These are phyloP conservation scores for Tanypteryx hageni DNA, from an alignment of 2,888 invertebrate genomes.

Conservation along the genomic window DNA sequence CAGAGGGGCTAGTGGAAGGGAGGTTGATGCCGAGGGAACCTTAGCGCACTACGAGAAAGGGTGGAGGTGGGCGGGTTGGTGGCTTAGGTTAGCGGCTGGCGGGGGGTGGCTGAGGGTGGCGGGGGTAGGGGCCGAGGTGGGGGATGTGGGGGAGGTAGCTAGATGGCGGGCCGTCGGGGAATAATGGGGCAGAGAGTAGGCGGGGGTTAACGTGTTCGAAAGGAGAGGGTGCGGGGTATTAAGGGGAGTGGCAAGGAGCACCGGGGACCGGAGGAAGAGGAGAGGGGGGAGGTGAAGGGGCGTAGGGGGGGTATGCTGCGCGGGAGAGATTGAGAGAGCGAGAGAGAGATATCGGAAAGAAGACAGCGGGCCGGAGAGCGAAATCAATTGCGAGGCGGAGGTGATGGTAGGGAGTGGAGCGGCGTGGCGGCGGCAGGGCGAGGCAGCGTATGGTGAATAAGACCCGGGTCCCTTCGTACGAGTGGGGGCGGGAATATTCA, in stretches of 20 bases:
- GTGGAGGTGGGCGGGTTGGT: no score
- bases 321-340: not conserved
- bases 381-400: conserved; percentile 65
- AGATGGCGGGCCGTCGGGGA: no score
- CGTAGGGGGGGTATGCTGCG: not conserved
- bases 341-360: not conserved
- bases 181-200: no score
- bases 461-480: not conserved
- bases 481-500: conserved; percentile 38
- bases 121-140: no score
- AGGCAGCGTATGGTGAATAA: not conserved
- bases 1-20: no score
- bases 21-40: no score
- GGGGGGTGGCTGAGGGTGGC: no score
- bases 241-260: not conserved
- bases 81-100: no score
- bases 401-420: not conserved
- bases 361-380: not conserved
- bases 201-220: no score
- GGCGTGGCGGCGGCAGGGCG: not conserved
- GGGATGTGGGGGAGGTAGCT: no score
- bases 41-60: no score
- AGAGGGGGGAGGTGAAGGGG: not conserved
- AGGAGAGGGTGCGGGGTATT: not conserved
- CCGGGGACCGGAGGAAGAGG: not conserved